These are phyloP conservation scores for Lasiurus cinereus DNA, from an alignment of 2,113 vertebrate species.

Conservation along the genomic window DNA sequence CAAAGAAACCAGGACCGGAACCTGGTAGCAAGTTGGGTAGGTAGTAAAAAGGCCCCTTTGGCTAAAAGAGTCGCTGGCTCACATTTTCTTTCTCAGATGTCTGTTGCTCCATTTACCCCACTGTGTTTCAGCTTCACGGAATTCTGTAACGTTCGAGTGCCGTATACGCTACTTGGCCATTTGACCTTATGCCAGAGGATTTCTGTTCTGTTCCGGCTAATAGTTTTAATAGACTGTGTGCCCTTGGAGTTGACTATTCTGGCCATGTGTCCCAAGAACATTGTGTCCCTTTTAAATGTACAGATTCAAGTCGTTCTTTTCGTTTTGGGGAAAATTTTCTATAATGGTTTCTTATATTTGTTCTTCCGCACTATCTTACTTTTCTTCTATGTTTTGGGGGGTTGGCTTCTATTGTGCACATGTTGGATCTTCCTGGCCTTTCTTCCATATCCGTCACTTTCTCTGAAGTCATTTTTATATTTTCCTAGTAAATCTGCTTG, in stretches of 20 bases:
- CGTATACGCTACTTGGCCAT: not conserved
- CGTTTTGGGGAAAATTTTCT: not conserved
- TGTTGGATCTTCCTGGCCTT: not conserved
- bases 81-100: not conserved
- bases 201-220: not conserved
- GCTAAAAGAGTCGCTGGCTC: not conserved
- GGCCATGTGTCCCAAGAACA: not conserved
- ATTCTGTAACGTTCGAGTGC: not conserved
- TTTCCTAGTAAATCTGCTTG: not conserved
- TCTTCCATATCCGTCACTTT: not conserved
- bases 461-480: not conserved
- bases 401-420: not conserved
- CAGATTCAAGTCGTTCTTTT: not conserved
- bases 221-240: not conserved
- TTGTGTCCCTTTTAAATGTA: not conserved
- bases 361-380: not conserved
- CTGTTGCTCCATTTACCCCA: not conserved
- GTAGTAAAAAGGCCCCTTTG: not conserved
- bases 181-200: not conserved
- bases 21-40: accelerated
- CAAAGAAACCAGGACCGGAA: not conserved
- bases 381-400: not conserved
- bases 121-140: not conserved
- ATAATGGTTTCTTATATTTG: not conserved
- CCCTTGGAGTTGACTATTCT: not conserved